A percentile compares a stretch with the other conserved stretches of the same genome.
These are phyloP conservation scores for Anolis sagrei DNA, from an alignment of 2,113 vertebrate genomes.

Conservation along the genomic window DNA sequence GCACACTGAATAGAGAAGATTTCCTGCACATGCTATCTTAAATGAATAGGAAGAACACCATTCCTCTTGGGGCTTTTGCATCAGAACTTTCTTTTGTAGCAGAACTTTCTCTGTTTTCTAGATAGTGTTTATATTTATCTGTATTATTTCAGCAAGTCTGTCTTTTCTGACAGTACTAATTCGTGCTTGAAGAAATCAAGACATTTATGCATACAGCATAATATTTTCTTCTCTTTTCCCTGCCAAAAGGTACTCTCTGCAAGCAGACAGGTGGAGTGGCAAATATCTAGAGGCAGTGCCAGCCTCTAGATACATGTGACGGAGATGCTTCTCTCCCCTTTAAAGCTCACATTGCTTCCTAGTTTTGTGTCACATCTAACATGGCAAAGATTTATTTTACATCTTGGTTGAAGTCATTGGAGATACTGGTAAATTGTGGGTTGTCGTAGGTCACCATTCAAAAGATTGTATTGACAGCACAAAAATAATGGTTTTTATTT, in stretches of 20 bases:
- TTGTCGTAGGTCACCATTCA: too few relatives aligned
- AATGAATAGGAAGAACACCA: neutral
- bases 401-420: neutral
- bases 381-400: neutral
- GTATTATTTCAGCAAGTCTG: accelerated
- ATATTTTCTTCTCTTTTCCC: neutral
- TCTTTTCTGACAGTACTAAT: accelerated
- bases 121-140: neutral
- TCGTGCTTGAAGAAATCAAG: accelerated
- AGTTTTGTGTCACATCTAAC: neutral
- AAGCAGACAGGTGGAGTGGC: neutral
- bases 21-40: neutral
- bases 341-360: neutral
- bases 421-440: neutral
- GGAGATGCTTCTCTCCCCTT: neutral
- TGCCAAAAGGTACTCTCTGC: accelerated
- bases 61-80: neutral
- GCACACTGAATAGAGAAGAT: neutral
- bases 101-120: neutral
- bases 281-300: neutral
- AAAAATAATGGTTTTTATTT: neutral
- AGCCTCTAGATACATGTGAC: neutral
- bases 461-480: too few relatives aligned
- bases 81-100: neutral
- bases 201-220: neutral